A percentile compares a stretch with the other conserved stretches of the same genome.
Conservation (phyloP, 1,140 invertebrate species). For the Micrasema longulum region DNA sequence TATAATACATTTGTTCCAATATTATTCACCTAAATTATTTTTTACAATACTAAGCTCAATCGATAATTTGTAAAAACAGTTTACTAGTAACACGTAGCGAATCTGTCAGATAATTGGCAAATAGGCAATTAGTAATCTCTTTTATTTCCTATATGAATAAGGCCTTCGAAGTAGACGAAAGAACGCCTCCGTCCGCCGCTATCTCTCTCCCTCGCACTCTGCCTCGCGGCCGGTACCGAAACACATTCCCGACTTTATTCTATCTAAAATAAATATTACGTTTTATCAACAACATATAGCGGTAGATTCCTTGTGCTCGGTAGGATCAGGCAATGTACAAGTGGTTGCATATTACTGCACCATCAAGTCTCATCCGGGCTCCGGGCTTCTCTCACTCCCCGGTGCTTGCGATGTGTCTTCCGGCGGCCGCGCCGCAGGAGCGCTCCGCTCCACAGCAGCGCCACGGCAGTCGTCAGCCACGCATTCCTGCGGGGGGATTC, state of each 20-base stretch:
- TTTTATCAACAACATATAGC: slow-evolving; percentile 55
- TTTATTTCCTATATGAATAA: slow-evolving; percentile 55
- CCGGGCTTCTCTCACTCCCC: slow-evolving; percentile 64
- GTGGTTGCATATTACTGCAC: slow-evolving; percentile 55
- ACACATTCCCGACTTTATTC: slow-evolving; percentile 55
- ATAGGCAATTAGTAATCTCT: slow-evolving; percentile 55
- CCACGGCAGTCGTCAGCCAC: slow-evolving; percentile 29
- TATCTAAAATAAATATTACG: slow-evolving; percentile 55
- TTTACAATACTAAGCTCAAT: slow-evolving; percentile 56
- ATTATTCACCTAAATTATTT: slow-evolving; percentile 46
- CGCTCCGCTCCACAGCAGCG: slow-evolving; percentile 50
- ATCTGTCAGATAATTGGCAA: slow-evolving; percentile 55
- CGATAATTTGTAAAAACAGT: slow-evolving; percentile 55
- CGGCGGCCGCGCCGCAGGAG: slow-evolving; percentile 25
- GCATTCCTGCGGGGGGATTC: slow-evolving; percentile 44
- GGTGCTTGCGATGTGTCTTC: slow-evolving; percentile 62
- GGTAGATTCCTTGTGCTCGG: slow-evolving; percentile 56
- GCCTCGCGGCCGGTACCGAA: slow-evolving; percentile 43
- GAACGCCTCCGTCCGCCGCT: slow-evolving; percentile 42
- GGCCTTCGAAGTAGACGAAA: slow-evolving; percentile 55
- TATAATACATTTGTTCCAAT: slow-evolving; percentile 48
- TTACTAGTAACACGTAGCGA: slow-evolving; percentile 50
- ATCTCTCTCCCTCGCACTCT: slow-evolving; percentile 20
- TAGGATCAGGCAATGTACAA: slow-evolving; percentile 56
- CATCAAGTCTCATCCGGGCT: slow-evolving; percentile 63